Conservation (phyloP, 1,140 invertebrate species). For the Leptonema lineaticorne region DNA sequence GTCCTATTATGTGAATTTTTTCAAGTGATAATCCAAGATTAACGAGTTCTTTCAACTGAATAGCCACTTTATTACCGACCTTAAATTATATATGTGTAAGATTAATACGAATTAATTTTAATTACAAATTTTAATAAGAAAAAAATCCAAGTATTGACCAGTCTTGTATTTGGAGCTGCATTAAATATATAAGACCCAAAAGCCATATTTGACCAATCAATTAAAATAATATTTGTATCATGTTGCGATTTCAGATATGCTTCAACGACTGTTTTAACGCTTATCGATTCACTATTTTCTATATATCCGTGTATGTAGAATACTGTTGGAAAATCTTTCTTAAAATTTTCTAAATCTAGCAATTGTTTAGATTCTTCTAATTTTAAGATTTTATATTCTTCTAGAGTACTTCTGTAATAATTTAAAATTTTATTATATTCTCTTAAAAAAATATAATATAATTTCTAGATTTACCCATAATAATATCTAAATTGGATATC, state of each 20-base stretch:
- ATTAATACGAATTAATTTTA: too few species aligned
- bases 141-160: too few species aligned
- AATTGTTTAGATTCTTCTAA: constrained; percentile 47
- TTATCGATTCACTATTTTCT: constrained; percentile 58
- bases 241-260: constrained; percentile 31
- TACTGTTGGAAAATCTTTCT: constrained; percentile 55
- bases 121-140: too few species aligned
- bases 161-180: constrained; percentile 34
- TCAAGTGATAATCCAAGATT: constrained; percentile 47
- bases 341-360: constrained; percentile 52
- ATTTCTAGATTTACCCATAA: not conserved
- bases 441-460: not conserved
- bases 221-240: constrained; percentile 31
- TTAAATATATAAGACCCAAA: constrained; percentile 32
- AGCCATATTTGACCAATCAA: constrained; percentile 41
- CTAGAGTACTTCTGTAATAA: constrained; percentile 45
- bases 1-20: constrained; percentile 70
- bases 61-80: constrained; percentile 45
- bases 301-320: constrained; percentile 61
- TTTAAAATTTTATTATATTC: not conserved
- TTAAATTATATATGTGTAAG: constrained; percentile 28
- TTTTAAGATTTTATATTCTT: constrained; percentile 52
- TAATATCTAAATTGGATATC: not conserved
- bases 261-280: constrained; percentile 51
- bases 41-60: constrained; percentile 46